Base-by-base conservation (phyloP, 1,140 invertebrate genomes). In the Wasmannia auropunctata region DNA sequence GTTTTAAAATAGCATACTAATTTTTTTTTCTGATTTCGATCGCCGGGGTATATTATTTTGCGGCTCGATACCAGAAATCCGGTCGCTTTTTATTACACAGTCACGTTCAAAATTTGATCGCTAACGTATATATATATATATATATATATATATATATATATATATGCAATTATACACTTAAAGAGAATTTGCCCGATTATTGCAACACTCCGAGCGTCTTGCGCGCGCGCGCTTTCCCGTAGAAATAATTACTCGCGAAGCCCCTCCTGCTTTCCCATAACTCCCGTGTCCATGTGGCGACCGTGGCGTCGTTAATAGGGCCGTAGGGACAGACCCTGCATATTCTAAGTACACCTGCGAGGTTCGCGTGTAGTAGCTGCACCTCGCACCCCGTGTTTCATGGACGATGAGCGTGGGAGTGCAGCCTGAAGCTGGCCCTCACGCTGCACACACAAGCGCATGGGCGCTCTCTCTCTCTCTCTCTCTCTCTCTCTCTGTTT, bases 381-480 rank as follows among this genome's bases (percentile, higher is more conserved):
- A 92, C 87, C 92, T 93, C 90, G 92, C 91, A 93, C 93, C 93
- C 92, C 86, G 90, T 80, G 76, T 92, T 94, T 93, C 87, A 93
- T 90, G 91, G 92, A 92, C 89, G 88, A 86, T 90, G 92, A 94
- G 93, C 93, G 93, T 94, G 93, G 93, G 93, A 94, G 93, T 94
- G 93, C 91, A 91, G 86, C 87, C 88, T 88, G 88, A 77, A 88
- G 89, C 77, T 83, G 91, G 92, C 91, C 92, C 93, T 94, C 93
- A 94, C 92, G 92, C 86, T 91, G 86, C 87, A 67, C 86, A 81
- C 76, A 51, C 74, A 90, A 56, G 62, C 88, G 40, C 56, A 28
- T 37, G 22, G 28, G 8, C 63, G 54, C 43, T 40, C 28, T 79
- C 40, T 65, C 19, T 54, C 34, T 37, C 19, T 63, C 37, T 63